These are phyloP conservation scores for Eulemur albifrons DNA, from an alignment of 2,797 vertebrate species.

Conservation along the genomic window DNA sequence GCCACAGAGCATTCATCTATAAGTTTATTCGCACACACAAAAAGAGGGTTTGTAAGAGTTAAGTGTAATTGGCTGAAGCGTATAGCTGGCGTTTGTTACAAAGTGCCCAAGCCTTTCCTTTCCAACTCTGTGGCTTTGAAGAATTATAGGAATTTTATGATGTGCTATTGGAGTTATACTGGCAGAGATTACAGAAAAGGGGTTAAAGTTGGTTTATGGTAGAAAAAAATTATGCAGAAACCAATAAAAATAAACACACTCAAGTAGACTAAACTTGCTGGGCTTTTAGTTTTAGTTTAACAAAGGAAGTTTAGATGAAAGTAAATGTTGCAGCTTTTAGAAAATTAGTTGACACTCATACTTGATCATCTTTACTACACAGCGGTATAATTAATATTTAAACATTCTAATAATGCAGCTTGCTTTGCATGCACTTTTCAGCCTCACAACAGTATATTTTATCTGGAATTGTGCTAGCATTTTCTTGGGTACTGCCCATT, in stretches of 20 bases:
- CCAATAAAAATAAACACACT: conserved; percentile 89
- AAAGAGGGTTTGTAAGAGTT: conserved; percentile 81
- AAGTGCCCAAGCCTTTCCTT: conserved; percentile 81
- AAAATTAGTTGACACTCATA: conserved; percentile 93
- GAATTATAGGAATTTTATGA: conserved; percentile 88
- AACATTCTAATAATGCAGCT: conserved; percentile 99
- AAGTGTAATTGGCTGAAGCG: conserved; percentile 81
- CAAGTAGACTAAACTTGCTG: conserved; percentile 88
- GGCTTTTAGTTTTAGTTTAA: conserved; percentile 88
- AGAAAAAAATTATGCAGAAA: conserved; percentile 88
- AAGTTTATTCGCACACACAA: neutral
- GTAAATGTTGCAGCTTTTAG: conserved; percentile 88
- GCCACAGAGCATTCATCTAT: neutral
- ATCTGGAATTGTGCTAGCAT: conserved; percentile 87
- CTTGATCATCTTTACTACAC: conserved; percentile 99
- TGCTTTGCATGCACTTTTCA: conserved; percentile 98
- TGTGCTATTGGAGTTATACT: conserved; percentile 85
- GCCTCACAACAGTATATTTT: conserved; percentile 97
- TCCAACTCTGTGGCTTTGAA: conserved; percentile 84
- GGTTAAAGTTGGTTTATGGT: conserved; percentile 88
- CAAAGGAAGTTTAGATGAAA: conserved; percentile 87
- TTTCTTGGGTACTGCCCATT: conserved; percentile 83
- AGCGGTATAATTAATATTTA: conserved; percentile 99
- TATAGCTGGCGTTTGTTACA: conserved; percentile 82
- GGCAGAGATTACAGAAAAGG: conserved; percentile 87